Percentiles rank a stretch among this genome's conserved stretches.
phyloP scores from a whole-genome alignment of 2,113 vertebrate species.

The Diadophis punctatus region DNA sequence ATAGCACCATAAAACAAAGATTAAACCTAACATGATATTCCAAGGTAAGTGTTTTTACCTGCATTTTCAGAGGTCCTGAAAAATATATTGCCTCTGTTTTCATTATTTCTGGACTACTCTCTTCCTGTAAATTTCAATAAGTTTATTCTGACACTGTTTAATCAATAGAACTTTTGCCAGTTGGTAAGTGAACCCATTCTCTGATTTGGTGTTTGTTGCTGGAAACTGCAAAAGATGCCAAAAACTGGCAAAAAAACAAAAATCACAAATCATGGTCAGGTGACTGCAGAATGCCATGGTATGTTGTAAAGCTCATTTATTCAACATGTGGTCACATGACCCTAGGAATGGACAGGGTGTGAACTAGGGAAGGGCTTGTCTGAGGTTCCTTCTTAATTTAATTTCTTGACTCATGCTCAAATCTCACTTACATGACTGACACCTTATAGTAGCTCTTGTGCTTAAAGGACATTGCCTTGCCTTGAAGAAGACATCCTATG shows the following conservation, averaged over 20 bases:
- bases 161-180: background rate
- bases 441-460: background rate
- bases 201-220: background rate
- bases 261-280: background rate
- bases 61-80: background rate
- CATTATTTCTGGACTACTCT: background rate
- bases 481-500: background rate
- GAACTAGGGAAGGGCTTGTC: background rate
- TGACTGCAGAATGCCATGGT: background rate
- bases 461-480: background rate
- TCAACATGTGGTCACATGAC: background rate
- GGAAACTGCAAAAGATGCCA: background rate
- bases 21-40: background rate
- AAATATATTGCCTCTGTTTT: background rate
- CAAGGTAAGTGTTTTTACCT: background rate
- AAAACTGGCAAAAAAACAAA: background rate
- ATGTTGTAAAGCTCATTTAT: background rate
- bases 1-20: background rate
- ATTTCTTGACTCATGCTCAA: background rate
- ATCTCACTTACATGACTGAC: background rate
- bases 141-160: background rate
- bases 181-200: background rate
- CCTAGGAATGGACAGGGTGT: background rate
- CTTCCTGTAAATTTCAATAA: background rate
- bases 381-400: background rate